Base-by-base conservation (phyloP, 2,888 invertebrate species). In the Drosophila koepferae region DNA sequence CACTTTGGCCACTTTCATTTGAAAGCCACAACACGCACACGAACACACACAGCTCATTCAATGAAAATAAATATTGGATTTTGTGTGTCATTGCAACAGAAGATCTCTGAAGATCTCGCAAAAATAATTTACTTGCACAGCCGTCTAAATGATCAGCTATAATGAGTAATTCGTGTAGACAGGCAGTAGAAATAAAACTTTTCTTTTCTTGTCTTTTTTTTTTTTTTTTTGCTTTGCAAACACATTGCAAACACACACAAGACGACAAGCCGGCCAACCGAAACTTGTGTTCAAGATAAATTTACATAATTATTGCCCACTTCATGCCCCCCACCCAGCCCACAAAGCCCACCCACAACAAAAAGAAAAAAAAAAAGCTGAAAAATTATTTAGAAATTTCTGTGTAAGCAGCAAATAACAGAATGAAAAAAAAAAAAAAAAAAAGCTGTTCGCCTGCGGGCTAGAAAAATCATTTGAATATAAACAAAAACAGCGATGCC, bases 11-110 rank as follows among this genome's bases (percentile, higher is more conserved):
- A 80, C 80, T 78, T 80, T 74, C 63, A 58, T 49, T 70, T 60
- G 46, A 64, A 80, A 64, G 55, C 63, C 72, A 63, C 72, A 72
- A 66, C 46, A 66, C 18, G 67, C 46, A 62, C 28, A 44, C n/a
- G 55, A 63, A n/a, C n/a, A n/a, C n/a, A 75, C 48, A 44, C n/a
- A 59, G 71, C 40, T 36, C 23, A 72, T 63, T 63, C 56, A 71
- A 62, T 59, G 38, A 61, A 67, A 74, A 74, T 64, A 63, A 51
- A 70, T 79, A 63, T 64, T 61, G 55, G 62, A 18, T 53, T 80
- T 87, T 89, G 69, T 82, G 61, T 86, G 90, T 86, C 86, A 90
- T 86, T 90, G 86, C 86, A 76, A 81, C 74, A 87, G 61, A 72
- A 82, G 58, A 77, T 65, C 65, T 69, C 55, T 43, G 51, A 59